phyloP scores from a whole-genome alignment of 2,888 invertebrate species.

The Harmothoe impar region DNA sequence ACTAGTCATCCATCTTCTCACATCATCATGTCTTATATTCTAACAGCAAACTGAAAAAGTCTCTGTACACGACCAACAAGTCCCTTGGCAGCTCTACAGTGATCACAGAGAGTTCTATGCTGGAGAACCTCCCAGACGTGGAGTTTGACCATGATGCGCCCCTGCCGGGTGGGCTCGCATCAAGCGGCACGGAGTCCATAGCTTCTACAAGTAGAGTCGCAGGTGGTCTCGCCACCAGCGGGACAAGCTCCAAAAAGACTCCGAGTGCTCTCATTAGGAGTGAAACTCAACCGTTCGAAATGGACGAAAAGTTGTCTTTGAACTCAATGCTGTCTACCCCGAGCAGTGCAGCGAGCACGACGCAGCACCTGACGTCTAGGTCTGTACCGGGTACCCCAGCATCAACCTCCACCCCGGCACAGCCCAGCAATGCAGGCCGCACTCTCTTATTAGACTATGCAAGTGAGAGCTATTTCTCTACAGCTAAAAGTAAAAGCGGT shows the following conservation, averaged over 20 bases:
- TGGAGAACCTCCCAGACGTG: constrained; percentile 30
- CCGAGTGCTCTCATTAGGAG: not conserved
- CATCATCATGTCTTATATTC: not conserved
- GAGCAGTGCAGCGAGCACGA: not conserved
- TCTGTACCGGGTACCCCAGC: constrained; percentile 21
- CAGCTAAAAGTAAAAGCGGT: constrained; percentile 53
- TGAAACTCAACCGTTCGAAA: not conserved
- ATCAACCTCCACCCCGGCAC: constrained; percentile 31
- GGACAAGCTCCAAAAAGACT: not conserved
- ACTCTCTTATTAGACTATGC: constrained; percentile 63
- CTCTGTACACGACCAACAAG: not conserved
- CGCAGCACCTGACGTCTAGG: not conserved
- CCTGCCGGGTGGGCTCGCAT: constrained; percentile 17
- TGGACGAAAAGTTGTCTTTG: not conserved
- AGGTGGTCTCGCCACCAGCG: not conserved
- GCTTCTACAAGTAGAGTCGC: not conserved
- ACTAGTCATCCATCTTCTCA: not conserved
- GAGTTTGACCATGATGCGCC: constrained; percentile 24
- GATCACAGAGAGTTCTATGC: not conserved
- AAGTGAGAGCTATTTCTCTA: constrained; percentile 55
- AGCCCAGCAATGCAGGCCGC: not conserved
- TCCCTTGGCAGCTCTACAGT: not conserved
- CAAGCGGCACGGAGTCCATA: constrained; percentile 41
- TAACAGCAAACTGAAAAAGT: not conserved
- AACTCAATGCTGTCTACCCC: constrained; percentile 20